phyloP scores from a whole-genome alignment of 2,113 vertebrate genomes.

The Prolemur simus region DNA sequence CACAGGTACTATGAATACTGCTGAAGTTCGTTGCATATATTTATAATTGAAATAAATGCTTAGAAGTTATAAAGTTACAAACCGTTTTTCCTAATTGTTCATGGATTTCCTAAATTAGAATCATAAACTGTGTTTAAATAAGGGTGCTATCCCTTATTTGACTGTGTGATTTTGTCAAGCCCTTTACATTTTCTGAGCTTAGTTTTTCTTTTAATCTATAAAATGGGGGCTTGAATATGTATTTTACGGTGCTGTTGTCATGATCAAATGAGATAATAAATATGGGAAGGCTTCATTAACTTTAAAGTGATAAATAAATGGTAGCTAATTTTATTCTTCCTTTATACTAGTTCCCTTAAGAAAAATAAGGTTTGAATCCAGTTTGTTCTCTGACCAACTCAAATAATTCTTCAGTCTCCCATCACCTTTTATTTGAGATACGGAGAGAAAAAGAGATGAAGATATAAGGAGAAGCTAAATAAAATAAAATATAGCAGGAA shows the following conservation, averaged over 20 bases:
- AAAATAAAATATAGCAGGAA: background rate
- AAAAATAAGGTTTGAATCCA: background rate
- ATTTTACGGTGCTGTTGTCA: background rate
- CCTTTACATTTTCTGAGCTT: background rate
- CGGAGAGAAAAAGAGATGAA: background rate
- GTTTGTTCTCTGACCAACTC: background rate
- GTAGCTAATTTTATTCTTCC: slow-evolving; percentile 41
- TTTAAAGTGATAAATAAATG: slow-evolving; percentile 8
- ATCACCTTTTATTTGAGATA: background rate
- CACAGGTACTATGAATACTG: background rate
- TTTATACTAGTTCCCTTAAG: background rate
- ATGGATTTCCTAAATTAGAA: background rate
- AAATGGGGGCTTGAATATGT: background rate
- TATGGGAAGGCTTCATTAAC: background rate
- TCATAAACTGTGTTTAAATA: background rate
- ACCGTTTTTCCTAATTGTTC: background rate
- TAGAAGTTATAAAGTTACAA: background rate
- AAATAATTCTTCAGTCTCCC: background rate
- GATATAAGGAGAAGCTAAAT: background rate
- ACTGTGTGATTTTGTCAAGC: background rate
- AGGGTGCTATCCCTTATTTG: background rate
- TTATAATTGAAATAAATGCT: background rate
- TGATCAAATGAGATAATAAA: background rate
- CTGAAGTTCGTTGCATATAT: background rate
- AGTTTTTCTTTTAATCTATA: background rate